These are phyloP conservation scores for Eumacrocentrus americanus DNA, from an alignment of 2,888 invertebrate genomes.

Conservation along the genomic window DNA sequence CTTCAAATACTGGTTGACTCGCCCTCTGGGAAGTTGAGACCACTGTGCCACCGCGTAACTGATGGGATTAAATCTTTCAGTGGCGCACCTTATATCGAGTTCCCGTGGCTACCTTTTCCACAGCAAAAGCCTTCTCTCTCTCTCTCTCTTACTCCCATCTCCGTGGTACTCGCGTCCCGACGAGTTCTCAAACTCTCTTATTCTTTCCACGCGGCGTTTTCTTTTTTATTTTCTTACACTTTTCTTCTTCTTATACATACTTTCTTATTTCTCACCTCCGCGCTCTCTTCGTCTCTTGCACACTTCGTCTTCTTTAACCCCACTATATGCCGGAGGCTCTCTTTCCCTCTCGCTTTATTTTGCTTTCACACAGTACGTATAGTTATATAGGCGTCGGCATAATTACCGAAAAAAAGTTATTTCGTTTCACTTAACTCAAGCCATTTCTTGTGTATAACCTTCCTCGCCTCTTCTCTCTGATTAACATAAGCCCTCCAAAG, in stretches of 20 bases:
- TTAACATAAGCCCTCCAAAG: slow-evolving; percentile 42
- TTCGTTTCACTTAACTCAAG: slow-evolving; percentile 40
- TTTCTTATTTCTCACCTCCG: slow-evolving; percentile 2
- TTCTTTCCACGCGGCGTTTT: slow-evolving; percentile 14
- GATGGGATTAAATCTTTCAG: slow-evolving; percentile 52
- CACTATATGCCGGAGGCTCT: slow-evolving; percentile 11
- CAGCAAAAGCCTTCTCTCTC: no score
- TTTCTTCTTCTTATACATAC: slow-evolving; percentile 11
- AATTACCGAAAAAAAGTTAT: slow-evolving; percentile 42
- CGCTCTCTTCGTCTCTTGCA: not conserved
- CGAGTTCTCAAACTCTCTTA: slow-evolving; percentile 24
- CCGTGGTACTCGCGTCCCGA: slow-evolving; percentile 6
- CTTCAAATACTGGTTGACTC: slow-evolving; percentile 17
- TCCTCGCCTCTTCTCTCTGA: no score
- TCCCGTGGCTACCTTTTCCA: slow-evolving; percentile 27
- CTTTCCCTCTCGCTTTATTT: no score
- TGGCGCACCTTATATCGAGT: slow-evolving; percentile 43
- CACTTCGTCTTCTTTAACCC: slow-evolving; percentile 14
- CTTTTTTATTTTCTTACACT: slow-evolving; percentile 15
- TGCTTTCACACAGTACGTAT: no score
- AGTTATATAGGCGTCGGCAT: slow-evolving; percentile 34
- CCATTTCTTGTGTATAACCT: slow-evolving; percentile 37
- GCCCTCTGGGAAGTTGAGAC: slow-evolving; percentile 35
- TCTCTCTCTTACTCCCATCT: slow-evolving; percentile 24
- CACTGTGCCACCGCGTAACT: slow-evolving; percentile 42